Evolutionary conservation across 2,113 vertebrate genomes (phyloP).

Genomic region (Pantherophis guttatus): DNA sequence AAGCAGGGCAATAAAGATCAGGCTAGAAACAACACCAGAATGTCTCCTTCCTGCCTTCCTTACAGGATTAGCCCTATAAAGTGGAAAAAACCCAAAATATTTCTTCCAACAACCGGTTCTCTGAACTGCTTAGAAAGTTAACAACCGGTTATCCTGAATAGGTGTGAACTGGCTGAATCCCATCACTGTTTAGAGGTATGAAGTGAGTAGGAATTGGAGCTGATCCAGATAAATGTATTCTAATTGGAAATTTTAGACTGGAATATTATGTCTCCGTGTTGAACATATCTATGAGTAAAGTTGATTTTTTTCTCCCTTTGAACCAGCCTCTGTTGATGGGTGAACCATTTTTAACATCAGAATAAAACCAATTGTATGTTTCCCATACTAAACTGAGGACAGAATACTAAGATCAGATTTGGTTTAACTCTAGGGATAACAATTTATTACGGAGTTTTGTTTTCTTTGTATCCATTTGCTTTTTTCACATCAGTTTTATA

Average conservation of each 20-base stretch:
- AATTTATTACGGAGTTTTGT: background rate
- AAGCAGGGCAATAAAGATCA: too few species aligned
- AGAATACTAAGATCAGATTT: background rate
- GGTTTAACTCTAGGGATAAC: background rate
- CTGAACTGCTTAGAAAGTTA: too few species aligned
- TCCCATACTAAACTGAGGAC: background rate
- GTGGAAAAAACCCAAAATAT: too few species aligned
- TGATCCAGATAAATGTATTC: background rate
- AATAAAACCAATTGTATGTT: background rate
- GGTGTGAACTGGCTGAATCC: too few species aligned
- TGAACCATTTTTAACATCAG: background rate
- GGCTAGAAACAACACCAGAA: too few species aligned
- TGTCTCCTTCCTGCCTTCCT: too few species aligned
- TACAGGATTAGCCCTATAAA: too few species aligned
- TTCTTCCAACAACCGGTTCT: too few species aligned
- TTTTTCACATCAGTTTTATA: background rate
- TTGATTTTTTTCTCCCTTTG: background rate
- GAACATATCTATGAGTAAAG: background rate
- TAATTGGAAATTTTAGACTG: background rate
- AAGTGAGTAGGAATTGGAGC: background rate
- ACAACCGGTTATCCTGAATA: too few species aligned
- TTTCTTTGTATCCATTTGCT: background rate
- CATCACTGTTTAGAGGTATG: background rate
- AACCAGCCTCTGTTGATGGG: background rate
- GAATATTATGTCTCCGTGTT: background rate